Conservation (phyloP, 1,140 invertebrate genomes). For the Leucophenga varia region DNA sequence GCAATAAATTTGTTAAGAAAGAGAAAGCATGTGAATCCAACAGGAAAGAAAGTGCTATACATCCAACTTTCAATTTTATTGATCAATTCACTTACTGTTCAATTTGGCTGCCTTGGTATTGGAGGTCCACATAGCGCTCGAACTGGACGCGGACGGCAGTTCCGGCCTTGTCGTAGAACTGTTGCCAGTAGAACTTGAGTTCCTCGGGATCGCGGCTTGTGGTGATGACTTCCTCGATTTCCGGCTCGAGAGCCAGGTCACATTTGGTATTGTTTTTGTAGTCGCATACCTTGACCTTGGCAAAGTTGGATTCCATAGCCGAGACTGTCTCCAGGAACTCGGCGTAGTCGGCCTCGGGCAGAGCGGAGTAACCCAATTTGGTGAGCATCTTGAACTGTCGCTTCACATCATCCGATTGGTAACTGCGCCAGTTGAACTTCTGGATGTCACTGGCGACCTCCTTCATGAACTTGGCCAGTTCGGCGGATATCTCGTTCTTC, state of each 20-base stretch:
- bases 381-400: slow-evolving; percentile 69
- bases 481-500: slow-evolving; percentile 57
- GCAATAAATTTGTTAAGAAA: no score
- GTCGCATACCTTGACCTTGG: slow-evolving; percentile 77
- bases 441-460: slow-evolving; percentile 60
- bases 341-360: slow-evolving; percentile 68
- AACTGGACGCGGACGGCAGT: slow-evolving; percentile 70
- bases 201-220: slow-evolving; percentile 72
- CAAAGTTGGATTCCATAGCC: slow-evolving; percentile 77
- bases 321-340: slow-evolving; percentile 66
- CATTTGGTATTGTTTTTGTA: slow-evolving; percentile 68
- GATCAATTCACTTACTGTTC: slow-evolving; percentile 62
- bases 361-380: slow-evolving; percentile 68
- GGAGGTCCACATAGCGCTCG: slow-evolving; percentile 70
- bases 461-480: slow-evolving; percentile 50
- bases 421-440: slow-evolving; percentile 66
- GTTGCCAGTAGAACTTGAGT: slow-evolving; percentile 72
- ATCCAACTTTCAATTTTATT: no score
- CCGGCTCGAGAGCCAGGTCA: slow-evolving; percentile 74
- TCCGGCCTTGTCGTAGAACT: slow-evolving; percentile 75
- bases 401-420: slow-evolving; percentile 63
- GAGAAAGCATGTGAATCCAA: neutral
- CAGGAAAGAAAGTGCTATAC: neutral
- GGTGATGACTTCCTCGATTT: slow-evolving; percentile 69
- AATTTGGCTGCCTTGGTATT: slow-evolving; percentile 77